Percentiles rank a stretch among this genome's conserved stretches.
Evolutionary conservation across 2,888 invertebrate species (phyloP).

Genomic region (Tuta absoluta): DNA sequence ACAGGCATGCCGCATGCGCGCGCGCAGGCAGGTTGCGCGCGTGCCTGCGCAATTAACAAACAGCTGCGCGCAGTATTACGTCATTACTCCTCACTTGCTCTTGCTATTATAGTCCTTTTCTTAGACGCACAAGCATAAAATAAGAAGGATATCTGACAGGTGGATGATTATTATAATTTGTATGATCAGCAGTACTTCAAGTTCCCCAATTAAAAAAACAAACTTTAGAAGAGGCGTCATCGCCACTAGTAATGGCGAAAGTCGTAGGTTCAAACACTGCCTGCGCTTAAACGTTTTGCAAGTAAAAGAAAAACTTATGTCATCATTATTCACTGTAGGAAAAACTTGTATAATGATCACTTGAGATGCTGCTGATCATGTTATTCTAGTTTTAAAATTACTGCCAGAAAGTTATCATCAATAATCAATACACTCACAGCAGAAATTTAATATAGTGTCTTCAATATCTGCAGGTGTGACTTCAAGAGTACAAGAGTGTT

Average conservation of each 20-base stretch:
- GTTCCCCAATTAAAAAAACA: neutral
- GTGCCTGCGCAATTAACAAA: conserved; percentile 52
- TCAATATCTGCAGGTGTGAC: too few relatives aligned
- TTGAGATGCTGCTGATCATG: too few relatives aligned
- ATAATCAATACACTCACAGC: neutral
- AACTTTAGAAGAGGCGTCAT: too few relatives aligned
- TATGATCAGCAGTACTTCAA: neutral
- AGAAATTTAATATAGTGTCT: neutral
- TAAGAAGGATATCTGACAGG: conserved; percentile 2
- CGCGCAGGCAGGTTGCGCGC: conserved; percentile 45
- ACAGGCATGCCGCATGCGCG: conserved; percentile 16
- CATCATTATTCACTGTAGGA: too few relatives aligned
- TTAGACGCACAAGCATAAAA: neutral
- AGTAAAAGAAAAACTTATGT: too few relatives aligned
- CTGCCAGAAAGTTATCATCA: too few relatives aligned
- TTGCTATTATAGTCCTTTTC: neutral
- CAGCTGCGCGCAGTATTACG: conserved; percentile 43
- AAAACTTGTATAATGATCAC: too few relatives aligned
- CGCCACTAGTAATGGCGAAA: too few relatives aligned
- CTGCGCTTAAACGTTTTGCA: too few relatives aligned
- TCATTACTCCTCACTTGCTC: conserved; percentile 34
- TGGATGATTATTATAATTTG: neutral
- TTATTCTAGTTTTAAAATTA: too few relatives aligned
- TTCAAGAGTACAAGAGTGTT: neutral
- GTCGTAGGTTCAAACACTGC: too few relatives aligned